Evolutionary conservation across 1,140 invertebrate genomes (phyloP).

Genomic region (Philotrypesis tridentata): DNA sequence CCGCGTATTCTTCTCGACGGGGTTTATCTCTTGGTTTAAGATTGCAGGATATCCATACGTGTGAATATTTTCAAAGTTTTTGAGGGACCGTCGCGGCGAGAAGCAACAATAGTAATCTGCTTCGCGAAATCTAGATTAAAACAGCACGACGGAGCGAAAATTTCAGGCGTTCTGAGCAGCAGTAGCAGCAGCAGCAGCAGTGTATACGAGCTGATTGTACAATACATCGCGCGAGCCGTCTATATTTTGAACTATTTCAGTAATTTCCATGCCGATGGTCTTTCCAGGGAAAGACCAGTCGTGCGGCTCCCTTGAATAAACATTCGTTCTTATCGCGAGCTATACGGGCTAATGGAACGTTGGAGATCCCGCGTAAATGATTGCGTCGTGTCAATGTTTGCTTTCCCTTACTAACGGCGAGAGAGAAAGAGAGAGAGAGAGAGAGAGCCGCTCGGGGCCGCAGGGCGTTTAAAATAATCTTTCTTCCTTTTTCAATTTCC

Average conservation of each 20-base stretch:
- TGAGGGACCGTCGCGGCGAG: too few species aligned
- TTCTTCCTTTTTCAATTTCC: conserved; percentile 23
- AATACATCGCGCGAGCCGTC: background rate
- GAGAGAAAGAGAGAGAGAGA: background rate
- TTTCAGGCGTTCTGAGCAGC: too few species aligned
- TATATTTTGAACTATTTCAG: conserved; percentile 14
- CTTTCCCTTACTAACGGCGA: conserved; percentile 51
- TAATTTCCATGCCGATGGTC: conserved; percentile 29
- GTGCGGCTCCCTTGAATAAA: conserved; percentile 47
- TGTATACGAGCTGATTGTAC: background rate
- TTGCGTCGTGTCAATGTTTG: conserved; percentile 58
- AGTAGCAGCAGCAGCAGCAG: too few species aligned
- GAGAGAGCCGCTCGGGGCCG: conserved; percentile 7
- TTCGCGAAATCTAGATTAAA: too few species aligned
- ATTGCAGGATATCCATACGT: too few species aligned
- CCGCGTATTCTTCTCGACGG: too few species aligned
- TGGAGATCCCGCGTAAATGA: conserved; percentile 53
- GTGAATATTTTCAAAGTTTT: too few species aligned
- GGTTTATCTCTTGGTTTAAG: too few species aligned
- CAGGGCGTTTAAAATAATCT: conserved; percentile 46
- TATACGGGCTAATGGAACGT: conserved; percentile 54
- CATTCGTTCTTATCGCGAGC: conserved; percentile 45
- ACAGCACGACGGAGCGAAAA: too few species aligned
- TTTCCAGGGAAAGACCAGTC: conserved; percentile 31
- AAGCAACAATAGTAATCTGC: too few species aligned